Evolutionary conservation across 2,113 vertebrate species (phyloP).

Genomic region (Cololabis saira): DNA sequence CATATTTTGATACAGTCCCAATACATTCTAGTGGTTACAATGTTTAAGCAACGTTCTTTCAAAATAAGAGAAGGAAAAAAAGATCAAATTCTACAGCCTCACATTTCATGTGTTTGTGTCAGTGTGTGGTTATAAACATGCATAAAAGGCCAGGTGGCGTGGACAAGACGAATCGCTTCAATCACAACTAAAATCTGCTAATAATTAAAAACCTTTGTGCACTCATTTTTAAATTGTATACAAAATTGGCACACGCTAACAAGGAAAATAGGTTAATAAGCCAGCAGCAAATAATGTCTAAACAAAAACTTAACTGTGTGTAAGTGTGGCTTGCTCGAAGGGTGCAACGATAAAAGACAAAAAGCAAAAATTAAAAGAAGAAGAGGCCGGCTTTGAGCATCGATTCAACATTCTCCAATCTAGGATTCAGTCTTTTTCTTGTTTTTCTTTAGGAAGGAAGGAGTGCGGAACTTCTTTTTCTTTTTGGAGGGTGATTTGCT

Average conservation of each 20-base stretch:
- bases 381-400: slow-evolving; percentile 41
- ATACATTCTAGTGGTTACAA: slow-evolving; percentile 89
- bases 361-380: slow-evolving; percentile 24
- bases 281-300: slow-evolving; percentile 46
- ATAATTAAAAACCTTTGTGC: slow-evolving; percentile 68
- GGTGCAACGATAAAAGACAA: slow-evolving; percentile 42
- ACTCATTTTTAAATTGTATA: slow-evolving; percentile 67
- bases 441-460: slow-evolving; percentile 98
- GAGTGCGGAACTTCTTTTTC: slow-evolving; percentile 99
- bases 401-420: slow-evolving; percentile 63
- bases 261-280: slow-evolving; percentile 73
- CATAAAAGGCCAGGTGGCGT: slow-evolving; percentile 62
- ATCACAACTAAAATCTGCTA: slow-evolving; percentile 67
- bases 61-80: slow-evolving; percentile 25
- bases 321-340: slow-evolving; percentile 40
- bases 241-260: slow-evolving; percentile 76
- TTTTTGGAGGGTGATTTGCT: slow-evolving; percentile 99
- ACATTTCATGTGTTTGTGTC: slow-evolving; percentile 37
- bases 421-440: slow-evolving; percentile 96
- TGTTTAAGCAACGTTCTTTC: slow-evolving; percentile 64
- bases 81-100: slow-evolving; percentile 57
- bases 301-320: slow-evolving; percentile 47
- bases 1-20: slow-evolving; percentile 75
- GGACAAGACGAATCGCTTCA: slow-evolving; percentile 58
- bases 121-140: slow-evolving; percentile 64